Evolutionary conservation across 2,888 invertebrate genomes (phyloP).

Genomic region (Resseliella maxima): DNA sequence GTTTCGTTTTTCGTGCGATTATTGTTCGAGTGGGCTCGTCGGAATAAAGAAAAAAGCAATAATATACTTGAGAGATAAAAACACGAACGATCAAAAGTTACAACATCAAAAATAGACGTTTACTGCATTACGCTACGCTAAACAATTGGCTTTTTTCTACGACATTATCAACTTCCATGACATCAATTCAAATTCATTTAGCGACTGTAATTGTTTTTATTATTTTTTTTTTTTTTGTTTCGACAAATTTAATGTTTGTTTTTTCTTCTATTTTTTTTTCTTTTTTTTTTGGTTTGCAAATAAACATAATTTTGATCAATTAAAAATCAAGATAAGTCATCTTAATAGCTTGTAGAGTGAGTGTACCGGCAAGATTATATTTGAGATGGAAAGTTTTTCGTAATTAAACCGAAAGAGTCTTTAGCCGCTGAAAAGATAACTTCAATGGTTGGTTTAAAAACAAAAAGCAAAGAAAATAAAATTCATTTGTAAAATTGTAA

Average conservation of each 20-base stretch:
- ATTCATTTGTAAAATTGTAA: background rate
- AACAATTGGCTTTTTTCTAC: background rate
- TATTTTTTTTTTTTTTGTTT: no score
- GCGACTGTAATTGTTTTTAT: background rate
- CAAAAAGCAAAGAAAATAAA: no score
- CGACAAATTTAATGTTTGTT: no score
- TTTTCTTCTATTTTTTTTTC: background rate
- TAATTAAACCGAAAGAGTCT: background rate
- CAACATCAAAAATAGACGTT: background rate
- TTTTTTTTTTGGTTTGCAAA: background rate
- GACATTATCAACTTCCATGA: slow-evolving; percentile 33
- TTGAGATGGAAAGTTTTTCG: no score
- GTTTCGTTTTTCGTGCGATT: background rate
- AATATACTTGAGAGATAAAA: background rate
- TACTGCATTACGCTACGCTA: background rate
- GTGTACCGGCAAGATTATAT: background rate
- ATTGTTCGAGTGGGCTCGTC: background rate
- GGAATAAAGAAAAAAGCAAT: background rate
- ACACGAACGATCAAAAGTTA: slow-evolving; percentile 4
- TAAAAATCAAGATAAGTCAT: background rate
- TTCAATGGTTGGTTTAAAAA: no score
- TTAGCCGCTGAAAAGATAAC: no score
- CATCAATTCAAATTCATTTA: slow-evolving; percentile 6
- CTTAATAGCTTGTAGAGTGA: background rate
- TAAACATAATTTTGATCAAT: background rate